Conservation (phyloP, 2,797 vertebrate species). For the Hydrolagus colliei region DNA sequence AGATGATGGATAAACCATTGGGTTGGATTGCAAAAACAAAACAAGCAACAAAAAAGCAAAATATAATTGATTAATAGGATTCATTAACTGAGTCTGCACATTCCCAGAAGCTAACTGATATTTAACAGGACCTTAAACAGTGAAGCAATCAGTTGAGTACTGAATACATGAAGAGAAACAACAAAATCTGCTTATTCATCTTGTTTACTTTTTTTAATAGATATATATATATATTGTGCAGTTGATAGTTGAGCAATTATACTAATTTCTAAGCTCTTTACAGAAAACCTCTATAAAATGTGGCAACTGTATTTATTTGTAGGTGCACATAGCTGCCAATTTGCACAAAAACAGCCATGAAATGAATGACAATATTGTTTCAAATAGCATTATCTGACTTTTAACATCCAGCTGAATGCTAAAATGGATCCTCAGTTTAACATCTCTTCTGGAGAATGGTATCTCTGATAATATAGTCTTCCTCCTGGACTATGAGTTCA, state of each 20-base stretch:
- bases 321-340: no score
- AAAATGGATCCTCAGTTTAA: no score
- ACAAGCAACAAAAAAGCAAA: not conserved
- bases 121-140: not conserved
- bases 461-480: no score
- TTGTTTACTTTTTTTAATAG: not conserved
- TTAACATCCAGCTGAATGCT: no score
- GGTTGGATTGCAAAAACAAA: not conserved
- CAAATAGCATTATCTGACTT: no score
- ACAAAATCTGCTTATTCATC: not conserved
- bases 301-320: no score
- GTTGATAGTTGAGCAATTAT: not conserved
- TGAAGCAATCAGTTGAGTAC: not conserved
- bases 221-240: not conserved
- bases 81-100: not conserved
- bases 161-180: not conserved
- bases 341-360: no score
- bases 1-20: not conserved
- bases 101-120: no score
- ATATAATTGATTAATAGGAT: not conserved
- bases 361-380: no score
- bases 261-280: not conserved
- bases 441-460: no score
- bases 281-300: not conserved
- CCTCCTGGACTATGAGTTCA: no score